Evolutionary conservation across 2,888 invertebrate species (phyloP), one percentile per base, ranked within the genome.

Genomic region (Cepaea hortensis): DNA sequence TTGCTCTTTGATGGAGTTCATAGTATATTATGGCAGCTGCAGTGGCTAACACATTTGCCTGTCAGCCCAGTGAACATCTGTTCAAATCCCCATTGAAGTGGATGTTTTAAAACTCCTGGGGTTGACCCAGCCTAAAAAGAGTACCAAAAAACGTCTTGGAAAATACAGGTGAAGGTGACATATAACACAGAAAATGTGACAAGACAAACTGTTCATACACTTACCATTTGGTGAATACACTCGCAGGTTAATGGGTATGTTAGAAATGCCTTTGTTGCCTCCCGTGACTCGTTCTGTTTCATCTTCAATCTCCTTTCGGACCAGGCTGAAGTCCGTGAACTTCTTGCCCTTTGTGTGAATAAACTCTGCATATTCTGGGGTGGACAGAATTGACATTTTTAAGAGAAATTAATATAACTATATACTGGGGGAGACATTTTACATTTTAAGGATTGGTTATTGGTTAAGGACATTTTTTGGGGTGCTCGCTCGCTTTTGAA

Each of bases 231-330:
- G 99, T 86, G 99, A 99, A 95, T 98, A 98, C 79, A 99, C 98
- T 93, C 99, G 96, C 93, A 99, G 96, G 95, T 99, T 99, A 95
- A 99, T 99, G 86, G 99, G 99, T 94, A 99, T 96, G 93, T 98
- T 98, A 73, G 99, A 99, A 93, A 99, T 99, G 93, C 99, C 99
- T 95, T 99, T 99, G 95, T 99, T 99, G 92, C 97, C 96, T 89
- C 99, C 99, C 82, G 99, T 99, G 92, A 98, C 96, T 91, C 99
- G 96, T 95, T 99, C 99, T 55, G 99, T 99, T 96, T 99, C 99
- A 87, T 96, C 97, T 95, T 99, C 99, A 94, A 99, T 99, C 95
- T 99, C 99, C 93, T 95, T 96, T 50, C 99, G 97, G 85, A 99
- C 98, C 86, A 91, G 97, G 94, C 98, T 97, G 95, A 99, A 99